Conservation (phyloP, 2,113 vertebrate genomes). For the Halcyon malimbica region DNA sequence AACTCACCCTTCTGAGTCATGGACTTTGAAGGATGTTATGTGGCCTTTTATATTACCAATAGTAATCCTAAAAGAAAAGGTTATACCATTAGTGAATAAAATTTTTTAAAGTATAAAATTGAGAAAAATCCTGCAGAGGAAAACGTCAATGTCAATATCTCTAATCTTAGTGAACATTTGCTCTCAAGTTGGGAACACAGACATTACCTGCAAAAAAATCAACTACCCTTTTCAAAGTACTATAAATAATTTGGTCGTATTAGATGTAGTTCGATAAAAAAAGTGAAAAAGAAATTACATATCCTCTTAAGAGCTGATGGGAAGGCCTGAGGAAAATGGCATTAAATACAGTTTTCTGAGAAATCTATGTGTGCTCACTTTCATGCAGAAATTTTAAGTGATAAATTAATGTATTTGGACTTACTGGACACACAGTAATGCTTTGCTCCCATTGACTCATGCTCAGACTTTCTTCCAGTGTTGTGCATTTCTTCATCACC, state of each 20-base stretch:
- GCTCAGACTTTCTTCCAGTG: conserved; percentile 91
- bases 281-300: neutral
- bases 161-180: neutral
- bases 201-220: neutral
- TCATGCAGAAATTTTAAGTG: neutral
- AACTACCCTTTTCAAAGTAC: neutral
- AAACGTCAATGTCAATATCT: neutral
- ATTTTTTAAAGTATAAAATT: neutral
- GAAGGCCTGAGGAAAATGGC: neutral
- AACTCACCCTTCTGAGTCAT: neutral
- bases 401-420: conserved; percentile 25
- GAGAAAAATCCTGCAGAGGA: neutral
- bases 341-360: neutral
- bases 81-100: neutral
- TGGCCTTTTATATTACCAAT: neutral
- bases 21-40: neutral
- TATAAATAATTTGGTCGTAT: neutral
- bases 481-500: conserved; percentile 92
- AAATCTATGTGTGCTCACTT: neutral
- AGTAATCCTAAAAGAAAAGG: neutral
- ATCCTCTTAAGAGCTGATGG: neutral
- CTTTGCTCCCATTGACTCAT: conserved; percentile 98
- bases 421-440: conserved; percentile 90
- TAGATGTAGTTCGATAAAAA: neutral
- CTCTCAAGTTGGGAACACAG: neutral